Evolutionary conservation across 23 tunicate genomes (phyloP).

Genomic region (Halocynthia roretzi): DNA sequence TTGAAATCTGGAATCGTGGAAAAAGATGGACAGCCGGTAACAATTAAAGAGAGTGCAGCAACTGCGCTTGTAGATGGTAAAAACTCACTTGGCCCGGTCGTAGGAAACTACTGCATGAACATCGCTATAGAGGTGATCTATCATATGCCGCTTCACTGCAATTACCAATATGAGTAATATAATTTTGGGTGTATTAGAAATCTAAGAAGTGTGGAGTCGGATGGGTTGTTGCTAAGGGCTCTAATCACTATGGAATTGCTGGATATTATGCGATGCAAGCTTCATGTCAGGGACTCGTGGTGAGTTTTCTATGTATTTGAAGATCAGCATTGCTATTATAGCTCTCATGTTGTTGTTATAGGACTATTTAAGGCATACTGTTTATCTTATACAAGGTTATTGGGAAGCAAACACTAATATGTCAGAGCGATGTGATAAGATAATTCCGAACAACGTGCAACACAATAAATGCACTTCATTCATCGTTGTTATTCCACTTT

Average conservation of each 20-base stretch:
- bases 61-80: conserved; percentile 94
- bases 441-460: neutral
- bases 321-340: no score
- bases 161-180: neutral
- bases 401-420: neutral
- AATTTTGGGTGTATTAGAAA: conserved; percentile 47
- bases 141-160: neutral
- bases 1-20: conserved; percentile 36
- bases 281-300: conserved; percentile 54
- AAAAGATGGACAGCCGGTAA: conserved; percentile 41
- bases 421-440: neutral
- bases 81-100: conserved; percentile 79
- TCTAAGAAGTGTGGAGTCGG: conserved; percentile 94
- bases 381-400: neutral
- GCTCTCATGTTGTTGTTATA: neutral
- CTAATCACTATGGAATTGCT: conserved; percentile 95
- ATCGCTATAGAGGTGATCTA: conserved; percentile 69
- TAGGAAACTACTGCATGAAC: conserved; percentile 93
- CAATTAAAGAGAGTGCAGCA: conserved; percentile 70
- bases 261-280: conserved; percentile 95
- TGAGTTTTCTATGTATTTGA: conserved; percentile 21
- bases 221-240: conserved; percentile 69
- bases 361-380: neutral
- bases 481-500: no score
- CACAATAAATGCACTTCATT: neutral